Base-by-base conservation (phyloP, 2,113 vertebrate genomes). In the Neogale vison region DNA sequence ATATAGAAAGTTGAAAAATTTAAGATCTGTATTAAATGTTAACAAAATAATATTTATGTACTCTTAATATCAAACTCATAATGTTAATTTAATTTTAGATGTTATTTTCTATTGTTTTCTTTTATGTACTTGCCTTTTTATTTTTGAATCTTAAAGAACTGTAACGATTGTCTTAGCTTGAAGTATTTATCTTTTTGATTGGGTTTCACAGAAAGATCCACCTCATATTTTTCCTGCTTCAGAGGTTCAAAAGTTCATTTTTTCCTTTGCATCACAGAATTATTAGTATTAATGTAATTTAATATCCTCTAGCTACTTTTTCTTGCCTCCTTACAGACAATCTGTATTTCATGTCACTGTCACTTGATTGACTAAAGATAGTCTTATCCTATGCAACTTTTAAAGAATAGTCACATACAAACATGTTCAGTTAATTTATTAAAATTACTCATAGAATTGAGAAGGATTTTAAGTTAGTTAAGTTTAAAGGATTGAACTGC, bases 101-200 rank as follows among this genome's bases (percentile, higher is more conserved):
- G 63, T 13, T 23, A 96, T 96, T 95, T 81, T 82, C 74, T 87
- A 17, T 88, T 95, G 29, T 97, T 97, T 59, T 67, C 39, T 93
- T 96, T 50, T 59, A 59, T 83, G 12, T 76, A 97, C 81, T 96
- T 95, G 23, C n/a, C 18, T 94, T 95, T 39, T 94, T 18, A 61
- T 84, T 97, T 93, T 92, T 76, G 85, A 93, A 65, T 90, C 90
- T 97, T 86, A 93, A 90, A 77, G 45, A 71, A 87, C 67, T 83
- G 4, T 61, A 93, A 67, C 57, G 84, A 93, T 97, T 92, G 98
- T 72, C 23, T 96, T 97, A 76, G 50, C 47, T 87, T 91, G 94
- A 97, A 98, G 97, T 98, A 98, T 98, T 98, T 97, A 94, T 97
- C 84, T 88, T 94, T 95, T 95, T 80, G 45, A 81, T 97, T 96